Evolutionary conservation across 2,113 vertebrate species (phyloP), one percentile per base, ranked within the genome.

Genomic region (Quiscalus mexicanus): DNA sequence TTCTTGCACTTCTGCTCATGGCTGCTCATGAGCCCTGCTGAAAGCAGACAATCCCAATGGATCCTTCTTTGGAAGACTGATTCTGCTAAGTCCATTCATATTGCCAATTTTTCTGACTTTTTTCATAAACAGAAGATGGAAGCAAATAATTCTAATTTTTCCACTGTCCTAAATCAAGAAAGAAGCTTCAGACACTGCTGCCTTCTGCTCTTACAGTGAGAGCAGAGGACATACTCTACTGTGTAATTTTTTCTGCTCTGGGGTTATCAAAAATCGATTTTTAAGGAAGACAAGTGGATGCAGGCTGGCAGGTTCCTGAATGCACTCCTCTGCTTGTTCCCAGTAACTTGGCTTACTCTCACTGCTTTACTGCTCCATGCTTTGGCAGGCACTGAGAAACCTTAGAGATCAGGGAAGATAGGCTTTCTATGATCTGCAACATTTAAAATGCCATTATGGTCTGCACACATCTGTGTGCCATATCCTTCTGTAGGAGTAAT

Each of bases 281-380:
- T 44, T 62, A 35, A 47, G 50, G 35, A 76, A 93, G 37, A 16
- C 68, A 33, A 68, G 31, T 0, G 0, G 15, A 41, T 22, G 3
- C 45, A 67, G 71, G 24, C 31, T 75, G 73, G 24, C 65, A 73
- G 44, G 33, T 82, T 92, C 41, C 74, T 84, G 53, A 73, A 76
- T 58, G 5, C 18, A 21, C 68, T 91, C 33, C 31, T 89, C 19
- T 76, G 16, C 53, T 79, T 87, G 42, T 53, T 93, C 77, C 35
- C 41, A 41, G 17, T 49, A 63, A 55, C 53, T 76, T 84, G 37
- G 35, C 63, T 95, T 67, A 23, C 28, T 89, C 8, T 75, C 37
- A 82, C 41, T 91, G 45, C 42, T 94, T 83, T 74, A 60, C 17
- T 82, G 28, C 37, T 89, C 79, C 16, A 5, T 68, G 45, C 73